Percentiles rank a stretch among this genome's conserved stretches.
These are phyloP conservation scores for Heliconius ethilla DNA, from an alignment of 2,888 invertebrate species.

Conservation along the genomic window DNA sequence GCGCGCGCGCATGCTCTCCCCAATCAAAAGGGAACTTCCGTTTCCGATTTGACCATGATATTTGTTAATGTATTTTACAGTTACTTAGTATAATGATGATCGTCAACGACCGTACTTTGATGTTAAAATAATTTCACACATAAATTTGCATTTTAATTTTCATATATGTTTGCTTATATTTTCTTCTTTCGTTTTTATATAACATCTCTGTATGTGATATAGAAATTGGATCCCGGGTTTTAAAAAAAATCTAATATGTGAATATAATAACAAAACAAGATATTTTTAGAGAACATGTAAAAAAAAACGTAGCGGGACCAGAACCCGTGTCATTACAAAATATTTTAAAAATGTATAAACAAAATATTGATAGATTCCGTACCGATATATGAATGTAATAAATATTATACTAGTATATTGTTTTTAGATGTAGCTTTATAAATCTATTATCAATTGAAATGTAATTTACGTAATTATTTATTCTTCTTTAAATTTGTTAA, in stretches of 20 bases:
- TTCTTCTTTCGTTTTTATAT: not conserved
- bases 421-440: no score
- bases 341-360: not conserved
- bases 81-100: not conserved
- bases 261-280: no score
- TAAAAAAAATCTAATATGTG: no score
- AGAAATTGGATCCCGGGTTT: no score
- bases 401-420: no score
- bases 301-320: no score
- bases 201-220: not conserved
- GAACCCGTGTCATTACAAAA: not conserved
- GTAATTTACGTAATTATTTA: no score
- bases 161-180: not conserved
- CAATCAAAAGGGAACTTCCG: slow-evolving; percentile 71
- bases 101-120: slow-evolving; percentile 1
- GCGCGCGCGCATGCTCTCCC: slow-evolving; percentile 58
- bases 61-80: slow-evolving; percentile 16
- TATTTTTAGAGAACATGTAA: no score
- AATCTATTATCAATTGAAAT: no score
- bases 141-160: not conserved
- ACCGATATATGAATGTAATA: no score
- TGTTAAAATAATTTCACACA: slow-evolving; percentile 12
- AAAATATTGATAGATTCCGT: not conserved
- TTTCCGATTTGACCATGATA: slow-evolving; percentile 59
- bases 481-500: not conserved